Percentiles rank a stretch among this genome's conserved stretches.
phyloP scores from a whole-genome alignment of 2,888 invertebrate species.

The Eilema sororculum region DNA sequence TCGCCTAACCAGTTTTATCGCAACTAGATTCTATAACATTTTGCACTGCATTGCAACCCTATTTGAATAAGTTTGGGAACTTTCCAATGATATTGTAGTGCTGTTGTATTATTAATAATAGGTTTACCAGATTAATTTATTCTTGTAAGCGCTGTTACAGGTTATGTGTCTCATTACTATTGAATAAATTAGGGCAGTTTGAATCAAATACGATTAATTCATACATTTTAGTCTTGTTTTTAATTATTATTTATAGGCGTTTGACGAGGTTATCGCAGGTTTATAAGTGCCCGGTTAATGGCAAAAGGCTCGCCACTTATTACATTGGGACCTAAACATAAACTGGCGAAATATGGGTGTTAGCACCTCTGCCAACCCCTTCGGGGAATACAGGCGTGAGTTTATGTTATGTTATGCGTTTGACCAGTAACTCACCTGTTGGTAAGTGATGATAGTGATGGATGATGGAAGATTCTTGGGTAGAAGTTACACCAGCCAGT shows the following conservation, averaged over 20 bases:
- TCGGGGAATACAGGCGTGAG: too few species aligned
- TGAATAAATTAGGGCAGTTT: neutral
- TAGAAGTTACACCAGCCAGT: too few species aligned
- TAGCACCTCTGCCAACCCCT: too few species aligned
- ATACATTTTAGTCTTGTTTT: neutral
- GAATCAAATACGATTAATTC: too few species aligned
- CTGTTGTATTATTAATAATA: slow-evolving; percentile 18
- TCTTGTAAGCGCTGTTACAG: slow-evolving; percentile 14
- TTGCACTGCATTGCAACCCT: slow-evolving; percentile 35
- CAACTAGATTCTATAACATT: slow-evolving; percentile 45
- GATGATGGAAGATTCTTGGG: too few species aligned
- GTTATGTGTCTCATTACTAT: neutral
- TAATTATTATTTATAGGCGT: neutral
- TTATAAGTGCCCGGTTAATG: too few species aligned
- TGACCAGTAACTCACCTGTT: neutral
- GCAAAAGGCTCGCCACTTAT: too few species aligned
- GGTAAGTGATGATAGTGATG: too few species aligned
- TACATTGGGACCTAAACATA: too few species aligned
- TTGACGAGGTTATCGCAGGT: too few species aligned
- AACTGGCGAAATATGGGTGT: too few species aligned
- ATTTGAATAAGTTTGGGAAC: slow-evolving; percentile 42
- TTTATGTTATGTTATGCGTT: neutral
- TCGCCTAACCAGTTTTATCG: slow-evolving; percentile 42
- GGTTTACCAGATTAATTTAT: slow-evolving; percentile 19
- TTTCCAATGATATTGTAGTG: slow-evolving; percentile 44